phyloP scores from a whole-genome alignment of 2,888 invertebrate species.

The Bruchidius siliquastri region DNA sequence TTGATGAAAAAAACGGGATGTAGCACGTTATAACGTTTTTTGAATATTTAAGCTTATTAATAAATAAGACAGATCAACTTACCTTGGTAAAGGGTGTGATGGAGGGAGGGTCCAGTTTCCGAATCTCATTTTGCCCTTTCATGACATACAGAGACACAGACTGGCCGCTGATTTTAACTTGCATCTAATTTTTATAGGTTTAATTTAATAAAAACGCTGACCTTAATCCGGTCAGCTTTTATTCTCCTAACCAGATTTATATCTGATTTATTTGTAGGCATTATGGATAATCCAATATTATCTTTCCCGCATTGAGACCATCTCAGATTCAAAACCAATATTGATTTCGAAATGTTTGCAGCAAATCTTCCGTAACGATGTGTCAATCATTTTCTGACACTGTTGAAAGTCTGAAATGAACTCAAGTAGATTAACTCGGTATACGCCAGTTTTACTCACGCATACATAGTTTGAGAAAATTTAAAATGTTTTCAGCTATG shows the following conservation, averaged over 20 bases:
- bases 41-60: too few species aligned
- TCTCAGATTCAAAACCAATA: neutral
- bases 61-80: neutral
- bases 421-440: too few species aligned
- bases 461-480: too few species aligned
- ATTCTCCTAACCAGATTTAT: neutral
- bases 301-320: neutral
- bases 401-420: too few species aligned
- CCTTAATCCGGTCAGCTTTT: neutral
- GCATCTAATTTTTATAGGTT: neutral
- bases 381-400: too few species aligned
- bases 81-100: neutral
- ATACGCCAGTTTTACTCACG: too few species aligned
- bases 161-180: neutral
- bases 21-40: too few species aligned
- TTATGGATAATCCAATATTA: neutral
- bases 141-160: neutral
- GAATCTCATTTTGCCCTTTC: conserved; percentile 1
- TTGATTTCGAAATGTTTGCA: too few species aligned
- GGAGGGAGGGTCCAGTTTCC: neutral
- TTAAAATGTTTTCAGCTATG: too few species aligned
- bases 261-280: neutral
- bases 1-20: too few species aligned
- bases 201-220: neutral
- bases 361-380: too few species aligned